Evolutionary conservation across 1,140 invertebrate genomes (phyloP).

Genomic region (Lepidurus arcticus): DNA sequence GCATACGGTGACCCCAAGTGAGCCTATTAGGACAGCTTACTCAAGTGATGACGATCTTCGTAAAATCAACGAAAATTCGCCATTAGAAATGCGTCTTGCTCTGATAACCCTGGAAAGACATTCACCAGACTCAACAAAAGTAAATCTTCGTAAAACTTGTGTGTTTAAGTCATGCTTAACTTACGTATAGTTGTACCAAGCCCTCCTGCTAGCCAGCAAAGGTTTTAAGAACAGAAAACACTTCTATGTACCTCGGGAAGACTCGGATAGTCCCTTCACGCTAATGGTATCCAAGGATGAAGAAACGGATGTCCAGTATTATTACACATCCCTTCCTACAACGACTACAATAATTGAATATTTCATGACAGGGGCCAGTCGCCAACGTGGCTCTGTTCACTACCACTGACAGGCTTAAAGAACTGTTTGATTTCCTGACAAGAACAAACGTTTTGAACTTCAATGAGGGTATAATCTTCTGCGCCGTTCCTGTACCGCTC

Average conservation of each 20-base stretch:
- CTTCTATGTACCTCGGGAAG: neutral
- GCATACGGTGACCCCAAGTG: too few species aligned
- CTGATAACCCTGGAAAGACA: neutral
- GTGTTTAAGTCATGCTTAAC: neutral
- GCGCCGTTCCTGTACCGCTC: neutral
- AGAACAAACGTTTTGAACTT: neutral
- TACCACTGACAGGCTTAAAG: neutral
- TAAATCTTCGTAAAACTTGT: neutral
- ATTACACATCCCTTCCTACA: neutral
- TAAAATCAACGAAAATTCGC: neutral
- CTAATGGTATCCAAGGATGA: neutral
- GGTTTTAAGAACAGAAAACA: neutral
- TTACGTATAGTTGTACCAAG: neutral
- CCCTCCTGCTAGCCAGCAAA: neutral
- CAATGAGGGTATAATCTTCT: slow-evolving; percentile 6
- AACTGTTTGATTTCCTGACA: neutral
- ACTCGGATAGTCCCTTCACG: neutral
- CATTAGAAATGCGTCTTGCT: neutral
- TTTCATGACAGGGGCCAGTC: slow-evolving; percentile 6
- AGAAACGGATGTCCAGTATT: neutral
- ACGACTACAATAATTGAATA: neutral
- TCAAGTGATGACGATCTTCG: neutral
- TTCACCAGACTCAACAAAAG: neutral
- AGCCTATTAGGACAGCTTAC: too few species aligned
- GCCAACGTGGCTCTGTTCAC: neutral